Percentiles rank a stretch among this genome's conserved stretches.
Conservation (phyloP, 1,140 invertebrate genomes). For the Drosophila prosaltans region DNA sequence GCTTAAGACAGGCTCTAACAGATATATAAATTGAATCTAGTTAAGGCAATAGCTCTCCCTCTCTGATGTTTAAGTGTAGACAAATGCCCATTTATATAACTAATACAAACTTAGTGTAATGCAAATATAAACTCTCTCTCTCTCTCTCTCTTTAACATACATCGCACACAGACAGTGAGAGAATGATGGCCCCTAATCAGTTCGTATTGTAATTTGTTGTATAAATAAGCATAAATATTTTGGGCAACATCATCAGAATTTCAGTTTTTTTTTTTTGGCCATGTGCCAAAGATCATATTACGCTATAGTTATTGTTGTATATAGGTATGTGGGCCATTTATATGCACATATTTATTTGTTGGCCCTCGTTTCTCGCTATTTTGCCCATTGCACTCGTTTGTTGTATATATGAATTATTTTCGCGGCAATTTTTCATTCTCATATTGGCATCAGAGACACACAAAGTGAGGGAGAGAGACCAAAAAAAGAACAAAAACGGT, state of each 20-base stretch:
- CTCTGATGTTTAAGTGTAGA: background rate
- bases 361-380: constrained; percentile 33
- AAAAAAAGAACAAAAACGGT: constrained; percentile 9
- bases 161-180: constrained; percentile 7
- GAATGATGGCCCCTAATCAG: constrained; percentile 58
- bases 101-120: constrained; percentile 27
- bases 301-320: constrained; percentile 18
- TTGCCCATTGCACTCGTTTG: background rate
- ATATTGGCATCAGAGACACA: constrained; percentile 46
- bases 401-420: constrained; percentile 61
- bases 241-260: constrained; percentile 25
- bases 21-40: too few species aligned
- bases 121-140: constrained; percentile 28
- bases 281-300: constrained; percentile 42
- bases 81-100: background rate
- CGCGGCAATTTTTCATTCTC: constrained; percentile 69
- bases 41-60: too few species aligned
- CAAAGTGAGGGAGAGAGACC: constrained; percentile 27
- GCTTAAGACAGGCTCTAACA: too few species aligned
- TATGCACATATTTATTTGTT: constrained; percentile 67
- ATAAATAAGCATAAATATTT: constrained; percentile 69
- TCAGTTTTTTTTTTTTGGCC: constrained; percentile 9
- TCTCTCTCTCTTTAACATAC: too few species aligned
- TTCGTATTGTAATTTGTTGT: constrained; percentile 64
- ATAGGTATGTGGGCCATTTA: constrained; percentile 54